phyloP scores from a whole-genome alignment of 1,140 invertebrate genomes.

The Babylonia areolata region DNA sequence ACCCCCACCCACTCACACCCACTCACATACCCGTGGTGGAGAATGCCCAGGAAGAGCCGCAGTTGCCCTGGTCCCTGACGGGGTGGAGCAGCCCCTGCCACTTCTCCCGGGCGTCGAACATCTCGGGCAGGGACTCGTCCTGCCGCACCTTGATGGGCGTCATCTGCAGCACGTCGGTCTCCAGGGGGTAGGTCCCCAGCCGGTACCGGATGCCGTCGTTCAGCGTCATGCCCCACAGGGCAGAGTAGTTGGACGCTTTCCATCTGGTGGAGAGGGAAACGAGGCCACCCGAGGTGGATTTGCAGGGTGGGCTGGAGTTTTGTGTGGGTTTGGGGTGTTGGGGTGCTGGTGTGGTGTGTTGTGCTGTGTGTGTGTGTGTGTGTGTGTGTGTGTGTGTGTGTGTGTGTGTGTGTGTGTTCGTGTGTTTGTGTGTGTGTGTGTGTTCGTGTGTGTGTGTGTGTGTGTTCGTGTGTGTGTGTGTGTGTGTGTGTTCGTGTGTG shows the following conservation, averaged over 20 bases:
- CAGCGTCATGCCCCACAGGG: constrained; percentile 89
- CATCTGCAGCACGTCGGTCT: constrained; percentile 76
- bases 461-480: too few species aligned
- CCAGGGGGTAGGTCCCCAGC: constrained; percentile 81
- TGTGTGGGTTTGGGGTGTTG: too few species aligned
- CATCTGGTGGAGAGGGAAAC: constrained; percentile 78
- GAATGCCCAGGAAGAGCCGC: constrained; percentile 94
- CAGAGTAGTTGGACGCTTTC: constrained; percentile 87
- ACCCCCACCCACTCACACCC: constrained; percentile 66
- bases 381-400: constrained; percentile 48
- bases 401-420: constrained; percentile 66
- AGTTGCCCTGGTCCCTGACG: constrained; percentile 91
- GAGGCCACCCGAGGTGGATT: too few species aligned
- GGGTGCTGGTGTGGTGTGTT: too few species aligned
- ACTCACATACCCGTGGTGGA: constrained; percentile 81
- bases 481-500: too few species aligned
- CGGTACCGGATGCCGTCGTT: constrained; percentile 86
- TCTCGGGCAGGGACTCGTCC: constrained; percentile 62
- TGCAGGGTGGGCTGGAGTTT: too few species aligned
- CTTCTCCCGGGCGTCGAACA: constrained; percentile 85
- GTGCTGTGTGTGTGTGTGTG: too few species aligned
- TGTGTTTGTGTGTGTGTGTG: too few species aligned
- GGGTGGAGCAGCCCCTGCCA: constrained; percentile 86
- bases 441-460: too few species aligned
- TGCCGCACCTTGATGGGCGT: constrained; percentile 75